Conservation (phyloP, 2,113 vertebrate species). For the Martes martes region DNA sequence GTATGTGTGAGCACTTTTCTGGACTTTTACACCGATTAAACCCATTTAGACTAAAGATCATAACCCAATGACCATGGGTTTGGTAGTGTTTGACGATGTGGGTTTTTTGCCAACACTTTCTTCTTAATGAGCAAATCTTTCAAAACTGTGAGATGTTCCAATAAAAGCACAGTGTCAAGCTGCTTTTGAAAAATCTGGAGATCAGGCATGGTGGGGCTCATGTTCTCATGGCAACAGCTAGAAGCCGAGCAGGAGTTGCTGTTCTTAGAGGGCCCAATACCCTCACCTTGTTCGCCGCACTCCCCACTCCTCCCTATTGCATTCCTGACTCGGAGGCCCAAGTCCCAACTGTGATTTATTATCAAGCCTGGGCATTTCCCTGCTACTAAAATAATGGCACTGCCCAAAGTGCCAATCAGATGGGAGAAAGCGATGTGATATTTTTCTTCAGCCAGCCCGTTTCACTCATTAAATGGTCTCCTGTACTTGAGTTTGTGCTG, state of each 20-base stretch:
- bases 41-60: neutral
- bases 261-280: neutral
- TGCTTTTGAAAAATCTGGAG: neutral
- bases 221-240: neutral
- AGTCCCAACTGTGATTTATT: neutral
- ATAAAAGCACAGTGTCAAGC: neutral
- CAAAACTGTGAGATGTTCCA: neutral
- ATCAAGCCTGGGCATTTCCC: neutral
- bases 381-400: neutral
- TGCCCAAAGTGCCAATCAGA: neutral
- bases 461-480: neutral
- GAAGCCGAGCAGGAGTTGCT: neutral
- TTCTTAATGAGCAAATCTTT: neutral
- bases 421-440: neutral
- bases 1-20: neutral
- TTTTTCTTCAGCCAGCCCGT: neutral
- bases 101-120: neutral
- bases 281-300: neutral
- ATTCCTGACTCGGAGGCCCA: neutral
- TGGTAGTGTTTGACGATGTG: neutral
- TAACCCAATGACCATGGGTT: neutral
- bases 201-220: rapidly evolving
- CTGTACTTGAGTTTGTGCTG: neutral
- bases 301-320: neutral
- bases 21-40: neutral